phyloP scores from a whole-genome alignment of 2,113 vertebrate genomes.

The Syngnathus typhle region DNA sequence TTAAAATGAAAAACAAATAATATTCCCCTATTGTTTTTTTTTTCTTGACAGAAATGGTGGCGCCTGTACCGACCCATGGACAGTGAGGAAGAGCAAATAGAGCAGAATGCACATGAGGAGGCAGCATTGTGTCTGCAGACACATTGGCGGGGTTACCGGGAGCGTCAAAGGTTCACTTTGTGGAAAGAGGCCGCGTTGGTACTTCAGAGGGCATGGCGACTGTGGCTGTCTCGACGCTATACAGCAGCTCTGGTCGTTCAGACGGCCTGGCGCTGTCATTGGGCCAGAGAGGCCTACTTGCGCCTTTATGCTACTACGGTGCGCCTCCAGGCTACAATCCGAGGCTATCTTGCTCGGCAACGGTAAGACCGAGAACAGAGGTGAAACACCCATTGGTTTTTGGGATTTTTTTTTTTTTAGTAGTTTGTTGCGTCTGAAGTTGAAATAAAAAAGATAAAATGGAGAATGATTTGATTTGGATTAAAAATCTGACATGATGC shows the following conservation, averaged over 20 bases:
- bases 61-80: conserved; percentile 58
- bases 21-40: background rate
- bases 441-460: too few relatives aligned
- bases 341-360: conserved; percentile 76
- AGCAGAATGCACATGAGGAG: conserved; percentile 47
- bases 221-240: conserved; percentile 51
- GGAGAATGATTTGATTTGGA: too few relatives aligned
- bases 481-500: too few relatives aligned
- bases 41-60: conserved; percentile 78
- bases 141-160: conserved; percentile 79
- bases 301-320: conserved; percentile 60
- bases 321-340: conserved; percentile 74
- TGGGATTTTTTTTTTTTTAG: background rate
- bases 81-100: conserved; percentile 41
- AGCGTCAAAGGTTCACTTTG: conserved; percentile 70
- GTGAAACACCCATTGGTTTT: background rate
- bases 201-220: conserved; percentile 84
- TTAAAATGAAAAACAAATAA: background rate
- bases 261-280: conserved; percentile 80
- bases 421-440: background rate
- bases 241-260: conserved; percentile 79
- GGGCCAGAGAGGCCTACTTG: conserved; percentile 59
- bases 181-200: conserved; percentile 73
- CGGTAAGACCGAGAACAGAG: conserved; percentile 69
- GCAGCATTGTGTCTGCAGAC: conserved; percentile 80